Percentiles rank a stretch among this genome's conserved stretches.
Evolutionary conservation across 2,113 vertebrate species (phyloP).

Genomic region (Haemorhous mexicanus): DNA sequence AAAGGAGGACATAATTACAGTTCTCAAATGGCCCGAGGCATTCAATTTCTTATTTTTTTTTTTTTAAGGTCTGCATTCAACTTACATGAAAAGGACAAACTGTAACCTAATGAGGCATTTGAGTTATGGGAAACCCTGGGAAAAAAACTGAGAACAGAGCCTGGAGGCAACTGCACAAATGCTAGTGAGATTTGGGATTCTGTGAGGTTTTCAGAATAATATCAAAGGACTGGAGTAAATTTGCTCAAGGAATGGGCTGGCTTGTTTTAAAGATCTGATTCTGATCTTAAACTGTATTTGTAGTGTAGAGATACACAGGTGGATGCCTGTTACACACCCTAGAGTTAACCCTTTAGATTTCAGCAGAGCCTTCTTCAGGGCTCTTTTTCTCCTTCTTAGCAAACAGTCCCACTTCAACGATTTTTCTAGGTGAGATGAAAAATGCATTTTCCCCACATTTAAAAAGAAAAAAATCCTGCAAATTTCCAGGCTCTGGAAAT

Average conservation of each 20-base stretch:
- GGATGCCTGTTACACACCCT: background rate
- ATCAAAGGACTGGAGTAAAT: background rate
- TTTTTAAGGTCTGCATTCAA: background rate
- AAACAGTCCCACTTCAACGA: background rate
- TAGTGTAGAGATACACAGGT: background rate
- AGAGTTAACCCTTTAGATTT: background rate
- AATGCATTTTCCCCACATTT: background rate
- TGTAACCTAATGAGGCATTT: background rate
- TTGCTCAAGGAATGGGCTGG: background rate
- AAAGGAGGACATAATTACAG: background rate
- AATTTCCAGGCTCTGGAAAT: background rate
- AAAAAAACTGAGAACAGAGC: background rate
- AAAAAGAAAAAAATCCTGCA: background rate
- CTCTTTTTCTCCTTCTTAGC: background rate
- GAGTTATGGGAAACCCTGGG: background rate
- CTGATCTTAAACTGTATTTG: background rate
- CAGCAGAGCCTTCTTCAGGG: background rate
- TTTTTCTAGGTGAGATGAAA: background rate
- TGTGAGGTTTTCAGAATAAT: background rate
- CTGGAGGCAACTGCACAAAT: background rate
- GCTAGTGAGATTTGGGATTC: background rate
- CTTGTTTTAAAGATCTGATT: background rate
- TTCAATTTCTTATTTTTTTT: background rate
- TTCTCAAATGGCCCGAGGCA: background rate
- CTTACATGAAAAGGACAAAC: background rate